Evolutionary conservation across 2,113 vertebrate species (phyloP).

Genomic region (Falco punctatus): DNA sequence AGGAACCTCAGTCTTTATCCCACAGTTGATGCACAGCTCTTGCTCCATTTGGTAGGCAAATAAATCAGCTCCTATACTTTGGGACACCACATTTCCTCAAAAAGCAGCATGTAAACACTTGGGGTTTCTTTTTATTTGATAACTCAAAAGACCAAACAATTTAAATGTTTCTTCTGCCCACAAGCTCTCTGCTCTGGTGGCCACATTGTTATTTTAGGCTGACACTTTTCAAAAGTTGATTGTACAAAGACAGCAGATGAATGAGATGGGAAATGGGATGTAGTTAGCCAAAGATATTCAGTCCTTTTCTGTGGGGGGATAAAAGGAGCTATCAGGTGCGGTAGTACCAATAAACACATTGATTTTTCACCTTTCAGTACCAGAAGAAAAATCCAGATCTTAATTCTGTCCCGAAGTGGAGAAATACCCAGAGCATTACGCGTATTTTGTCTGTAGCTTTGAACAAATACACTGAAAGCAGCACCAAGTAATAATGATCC

Average conservation of each 20-base stretch:
- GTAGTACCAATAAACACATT: too few relatives aligned
- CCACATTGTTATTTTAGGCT: background rate
- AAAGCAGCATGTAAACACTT: background rate
- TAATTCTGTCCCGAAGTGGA: background rate
- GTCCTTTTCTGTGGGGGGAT: rapidly evolving
- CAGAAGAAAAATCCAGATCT: background rate
- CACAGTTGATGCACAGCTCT: background rate
- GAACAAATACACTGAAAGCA: background rate
- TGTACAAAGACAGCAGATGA: background rate
- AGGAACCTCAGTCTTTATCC: background rate
- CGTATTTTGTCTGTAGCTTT: background rate
- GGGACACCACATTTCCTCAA: background rate
- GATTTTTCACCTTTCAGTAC: background rate
- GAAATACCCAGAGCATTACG: background rate
- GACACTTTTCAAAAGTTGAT: background rate
- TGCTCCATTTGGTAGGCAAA: too few relatives aligned
- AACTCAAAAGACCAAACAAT: background rate
- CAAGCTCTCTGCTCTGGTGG: background rate
- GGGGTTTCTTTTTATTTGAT: background rate
- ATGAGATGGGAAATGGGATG: background rate
- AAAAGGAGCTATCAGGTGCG: background rate
- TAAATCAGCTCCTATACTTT: background rate
- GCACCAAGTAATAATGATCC: background rate
- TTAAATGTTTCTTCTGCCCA: too few relatives aligned
- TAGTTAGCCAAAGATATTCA: background rate